Base-by-base conservation (phyloP, 2,888 invertebrate species). In the Hyposoter dolosus region DNA sequence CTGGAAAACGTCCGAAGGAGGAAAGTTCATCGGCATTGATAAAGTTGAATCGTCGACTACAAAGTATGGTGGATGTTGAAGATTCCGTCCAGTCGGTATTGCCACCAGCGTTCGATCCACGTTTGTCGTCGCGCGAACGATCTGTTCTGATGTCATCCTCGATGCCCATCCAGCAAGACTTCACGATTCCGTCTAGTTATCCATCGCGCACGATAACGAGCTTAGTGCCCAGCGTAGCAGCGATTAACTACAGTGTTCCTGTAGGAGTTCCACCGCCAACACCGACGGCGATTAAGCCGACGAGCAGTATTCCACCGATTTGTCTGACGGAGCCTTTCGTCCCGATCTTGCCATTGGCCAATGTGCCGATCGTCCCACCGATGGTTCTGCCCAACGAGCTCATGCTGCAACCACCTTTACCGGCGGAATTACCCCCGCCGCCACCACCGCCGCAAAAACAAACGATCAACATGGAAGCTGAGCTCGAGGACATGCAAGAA, bases 401-500 rank as follows among this genome's bases (percentile, higher is more conserved):
- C 9, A 5, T 82, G 43, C 9, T 78, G n/a, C 83, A 53, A n/a
- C 86, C 89, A 3, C 85, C 86, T 4, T 56, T 74, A 6, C 82
- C 88, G 3, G 56, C 66, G 1, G 72, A 68, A 47, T 32, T 35
- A 40, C 50, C 71, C 0, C 50, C 32, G 5, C 50, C 65, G 15
- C 19, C 19, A 23, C 79, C 83, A 15, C 81, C 87, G 4, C 87
- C 83, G 0, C 71, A 75, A 3, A 72, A 84, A 1, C 32, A 87
- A 0, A 45, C 32, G 5, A 76, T 82, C 75, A 89, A 86, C 53
- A 88, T 91, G 66, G 91, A 92, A 3, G 92, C 92, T 32, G 92
- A 91, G 17, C 85, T 93, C 3, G 90, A 90, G 50, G 94, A 94
- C 40, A 92, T 94, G 92, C 92, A 93, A 40, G 92, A 93, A 65